Base-by-base conservation (phyloP, 1,140 invertebrate genomes). In the Drosophila sp. region DNA sequence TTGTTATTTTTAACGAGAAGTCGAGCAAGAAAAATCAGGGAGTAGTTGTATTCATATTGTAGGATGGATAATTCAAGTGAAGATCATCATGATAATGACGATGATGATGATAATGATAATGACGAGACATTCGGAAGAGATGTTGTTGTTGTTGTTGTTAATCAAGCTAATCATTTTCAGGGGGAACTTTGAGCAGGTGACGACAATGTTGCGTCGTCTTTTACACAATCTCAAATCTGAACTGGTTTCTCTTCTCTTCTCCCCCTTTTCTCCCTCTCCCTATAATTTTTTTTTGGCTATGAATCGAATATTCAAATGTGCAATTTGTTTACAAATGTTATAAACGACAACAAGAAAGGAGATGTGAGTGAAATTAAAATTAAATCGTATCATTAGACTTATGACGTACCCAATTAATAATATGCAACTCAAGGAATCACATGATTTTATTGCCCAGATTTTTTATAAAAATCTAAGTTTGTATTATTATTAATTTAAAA, bases 111-210 rank as follows among this genome's bases (percentile, higher is more conserved):
- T 51, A 2, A 67, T 41, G 13, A 41, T 21, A 21, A 67, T 27
- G 13, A 13, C 25, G 25, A 25, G 11, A 29, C n/a, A 51, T 32
- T 13, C 4, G n/a, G 4, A 51, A 14, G 48, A 43, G 7, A 21
- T 45, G 27, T 11, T 46, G 25, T 21, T 54, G 61, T 21, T 40
- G 21, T 34, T 25, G 11, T 3, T 46, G 45, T 41, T 59, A 34
- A 59, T 59, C 27, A 36, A 59, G 41, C 29, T 38, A 48, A 61
- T 61, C 58, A 61, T 43, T 72, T 43, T 72, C 8, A 1, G 38
- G 69, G 69, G 69, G 62, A 66, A 72, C 53, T 66, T 58, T 53
- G 69, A 66, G 62, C 69, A 58, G 62, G 53, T 72, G 69, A 72
- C 69, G 69, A 57, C 62, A 58, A 66, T 51, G 69, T 58, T 57